phyloP scores from a whole-genome alignment of 2,113 vertebrate species.

The Podilymbus podiceps region DNA sequence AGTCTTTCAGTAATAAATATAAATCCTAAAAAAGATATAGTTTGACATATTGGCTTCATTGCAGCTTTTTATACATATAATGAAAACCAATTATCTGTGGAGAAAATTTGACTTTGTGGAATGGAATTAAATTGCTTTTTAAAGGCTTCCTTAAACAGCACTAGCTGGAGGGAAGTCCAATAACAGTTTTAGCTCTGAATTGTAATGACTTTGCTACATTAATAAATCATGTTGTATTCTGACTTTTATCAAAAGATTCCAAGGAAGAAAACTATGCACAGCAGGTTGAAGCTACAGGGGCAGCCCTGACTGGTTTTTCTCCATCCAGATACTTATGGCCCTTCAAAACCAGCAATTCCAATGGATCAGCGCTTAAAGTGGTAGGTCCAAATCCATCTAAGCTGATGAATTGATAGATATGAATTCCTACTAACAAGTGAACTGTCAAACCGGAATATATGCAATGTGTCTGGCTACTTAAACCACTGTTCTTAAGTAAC shows the following conservation, averaged over 20 bases:
- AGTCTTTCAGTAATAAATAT: conserved; percentile 29
- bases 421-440: background rate
- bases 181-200: conserved; percentile 66
- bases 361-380: background rate
- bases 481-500: background rate
- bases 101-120: conserved; percentile 75
- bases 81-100: conserved; percentile 76
- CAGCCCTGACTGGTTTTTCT: background rate
- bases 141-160: conserved; percentile 71
- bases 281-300: conserved; percentile 5
- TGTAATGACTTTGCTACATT: conserved; percentile 66
- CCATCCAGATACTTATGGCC: background rate
- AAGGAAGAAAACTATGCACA: conserved; percentile 38
- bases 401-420: background rate
- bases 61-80: conserved; percentile 61
- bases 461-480: background rate
- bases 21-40: background rate
- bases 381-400: conserved; percentile 51
- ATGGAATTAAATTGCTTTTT: conserved; percentile 78
- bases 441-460: background rate
- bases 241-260: conserved; percentile 67
- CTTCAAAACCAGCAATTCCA: background rate
- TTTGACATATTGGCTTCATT: conserved; percentile 53
- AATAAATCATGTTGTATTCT: conserved; percentile 71
- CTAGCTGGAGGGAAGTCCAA: conserved; percentile 69